phyloP scores from a whole-genome alignment of 1,140 invertebrate genomes.

The Halesus radiatus region DNA sequence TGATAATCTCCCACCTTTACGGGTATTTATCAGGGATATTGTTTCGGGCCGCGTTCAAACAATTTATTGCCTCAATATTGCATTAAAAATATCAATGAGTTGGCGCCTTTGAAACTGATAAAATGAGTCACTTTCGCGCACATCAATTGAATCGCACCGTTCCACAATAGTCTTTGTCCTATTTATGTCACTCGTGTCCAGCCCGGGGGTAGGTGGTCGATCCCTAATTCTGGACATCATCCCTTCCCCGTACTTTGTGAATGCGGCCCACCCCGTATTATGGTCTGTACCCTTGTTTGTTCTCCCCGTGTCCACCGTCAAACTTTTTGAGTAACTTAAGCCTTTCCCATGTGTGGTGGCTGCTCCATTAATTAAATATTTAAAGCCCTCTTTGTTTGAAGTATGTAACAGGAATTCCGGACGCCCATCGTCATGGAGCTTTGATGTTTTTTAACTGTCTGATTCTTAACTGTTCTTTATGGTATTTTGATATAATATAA shows the following conservation, averaged over 20 bases:
- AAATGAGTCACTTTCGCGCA: constrained; percentile 1
- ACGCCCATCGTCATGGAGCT: constrained; percentile 35
- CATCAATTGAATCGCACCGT: constrained; percentile 28
- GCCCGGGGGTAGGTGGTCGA: not conserved
- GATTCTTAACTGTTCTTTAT: constrained; percentile 9
- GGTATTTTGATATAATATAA: constrained; percentile 12
- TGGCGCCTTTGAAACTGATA: constrained; percentile 26
- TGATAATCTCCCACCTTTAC: not conserved
- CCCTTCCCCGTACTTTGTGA: constrained; percentile 14
- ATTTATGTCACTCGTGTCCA: constrained; percentile 30
- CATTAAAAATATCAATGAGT: constrained; percentile 6
- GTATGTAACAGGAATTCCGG: constrained; percentile 27
- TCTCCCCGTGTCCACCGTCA: constrained; percentile 36
- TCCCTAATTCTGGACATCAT: constrained; percentile 30
- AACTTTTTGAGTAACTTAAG: constrained; percentile 51
- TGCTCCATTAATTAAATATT: constrained; percentile 54
- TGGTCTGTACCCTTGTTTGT: constrained; percentile 47
- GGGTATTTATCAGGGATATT: not conserved
- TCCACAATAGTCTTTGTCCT: constrained; percentile 33
- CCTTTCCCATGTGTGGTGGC: constrained; percentile 42
- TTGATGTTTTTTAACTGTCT: constrained; percentile 46
- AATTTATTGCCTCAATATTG: not conserved
- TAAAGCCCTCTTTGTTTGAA: constrained; percentile 49
- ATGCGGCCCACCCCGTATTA: constrained; percentile 42
- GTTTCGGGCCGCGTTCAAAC: not conserved